These are phyloP conservation scores for Dasyurus viverrinus DNA, from an alignment of 2,113 vertebrate species.

Conservation along the genomic window DNA sequence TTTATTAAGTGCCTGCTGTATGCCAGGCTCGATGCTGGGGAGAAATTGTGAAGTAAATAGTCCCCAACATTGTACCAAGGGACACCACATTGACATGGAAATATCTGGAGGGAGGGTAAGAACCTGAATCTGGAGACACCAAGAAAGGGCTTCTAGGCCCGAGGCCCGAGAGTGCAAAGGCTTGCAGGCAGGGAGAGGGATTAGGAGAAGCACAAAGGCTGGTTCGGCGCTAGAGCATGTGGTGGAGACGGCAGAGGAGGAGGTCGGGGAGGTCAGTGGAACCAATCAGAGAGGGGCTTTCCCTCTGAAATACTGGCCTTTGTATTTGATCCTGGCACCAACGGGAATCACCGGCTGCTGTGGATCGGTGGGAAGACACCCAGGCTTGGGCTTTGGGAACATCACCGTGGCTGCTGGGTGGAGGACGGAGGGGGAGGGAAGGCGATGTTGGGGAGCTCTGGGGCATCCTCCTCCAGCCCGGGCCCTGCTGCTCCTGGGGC, in stretches of 20 bases:
- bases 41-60: not conserved
- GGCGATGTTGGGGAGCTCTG: not conserved
- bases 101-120: not conserved
- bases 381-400: too few species aligned
- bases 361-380: not conserved
- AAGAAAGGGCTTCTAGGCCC: not conserved
- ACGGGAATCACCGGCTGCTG: not conserved
- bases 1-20: not conserved
- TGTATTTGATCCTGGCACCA: not conserved
- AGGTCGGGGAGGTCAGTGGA: not conserved
- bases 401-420: not conserved
- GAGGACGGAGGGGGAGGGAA: too few species aligned
- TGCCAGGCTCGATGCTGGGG: not conserved
- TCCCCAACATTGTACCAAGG: not conserved
- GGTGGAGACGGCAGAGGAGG: not conserved
- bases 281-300: rapidly evolving
- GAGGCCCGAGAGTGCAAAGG: not conserved
- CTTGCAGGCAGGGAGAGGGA: not conserved
- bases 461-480: not conserved
- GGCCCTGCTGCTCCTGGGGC: not conserved
- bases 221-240: not conserved
- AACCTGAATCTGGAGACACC: too few species aligned
- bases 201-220: not conserved
- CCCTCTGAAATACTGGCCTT: not conserved
- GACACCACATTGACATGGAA: not conserved